A percentile compares a stretch with the other conserved stretches of the same genome.
phyloP scores from a whole-genome alignment of 2,888 invertebrate species.

The Bombylius discolor region DNA sequence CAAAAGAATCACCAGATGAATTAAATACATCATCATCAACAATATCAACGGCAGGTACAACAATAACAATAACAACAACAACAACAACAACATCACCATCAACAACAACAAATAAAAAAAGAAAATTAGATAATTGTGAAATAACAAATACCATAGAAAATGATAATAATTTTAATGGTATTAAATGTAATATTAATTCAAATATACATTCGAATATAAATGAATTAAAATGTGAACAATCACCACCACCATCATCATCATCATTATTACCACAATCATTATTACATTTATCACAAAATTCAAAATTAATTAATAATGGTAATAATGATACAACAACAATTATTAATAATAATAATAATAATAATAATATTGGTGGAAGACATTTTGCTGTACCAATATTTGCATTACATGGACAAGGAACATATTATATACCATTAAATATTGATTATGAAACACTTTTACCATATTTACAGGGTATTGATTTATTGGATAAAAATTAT shows the following conservation, averaged over 20 bases:
- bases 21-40: neutral
- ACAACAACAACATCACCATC: too few relatives aligned
- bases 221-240: neutral
- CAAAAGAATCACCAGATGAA: neutral
- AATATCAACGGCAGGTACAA: too few relatives aligned
- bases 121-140: too few relatives aligned
- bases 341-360: neutral
- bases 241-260: neutral
- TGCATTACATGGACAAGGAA: conserved; percentile 76
- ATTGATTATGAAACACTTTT: conserved; percentile 60
- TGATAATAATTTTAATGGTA: too few relatives aligned
- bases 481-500: conserved; percentile 42
- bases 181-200: too few relatives aligned
- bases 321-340: too few relatives aligned
- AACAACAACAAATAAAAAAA: too few relatives aligned
- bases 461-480: conserved; percentile 51
- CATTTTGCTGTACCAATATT: conserved; percentile 66
- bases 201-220: neutral
- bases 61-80: too few relatives aligned
- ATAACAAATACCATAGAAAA: too few relatives aligned
- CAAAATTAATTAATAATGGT: too few relatives aligned
- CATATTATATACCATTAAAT: conserved; percentile 77
- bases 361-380: conserved; percentile 16
- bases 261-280: too few relatives aligned
- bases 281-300: too few relatives aligned